Evolutionary conservation across 2,113 vertebrate species (phyloP).

Genomic region (Chunga burmeisteri): DNA sequence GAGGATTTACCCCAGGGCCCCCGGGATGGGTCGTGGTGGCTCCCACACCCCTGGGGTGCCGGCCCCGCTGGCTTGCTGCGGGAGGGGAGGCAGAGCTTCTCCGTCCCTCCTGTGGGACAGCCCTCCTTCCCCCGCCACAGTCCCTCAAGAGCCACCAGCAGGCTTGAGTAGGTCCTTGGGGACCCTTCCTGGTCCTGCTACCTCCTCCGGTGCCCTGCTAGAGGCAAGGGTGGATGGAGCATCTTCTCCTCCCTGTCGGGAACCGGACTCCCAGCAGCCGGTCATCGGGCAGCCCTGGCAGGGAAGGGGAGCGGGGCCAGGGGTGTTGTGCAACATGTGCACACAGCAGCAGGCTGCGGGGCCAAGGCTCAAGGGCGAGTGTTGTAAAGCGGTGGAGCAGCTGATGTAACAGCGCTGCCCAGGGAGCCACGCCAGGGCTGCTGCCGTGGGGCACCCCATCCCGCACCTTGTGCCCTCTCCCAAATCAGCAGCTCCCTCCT

Average conservation of each 20-base stretch:
- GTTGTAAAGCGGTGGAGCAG: neutral
- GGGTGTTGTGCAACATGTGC: neutral
- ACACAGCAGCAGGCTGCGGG: neutral
- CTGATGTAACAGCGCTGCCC: neutral
- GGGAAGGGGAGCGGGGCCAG: neutral
- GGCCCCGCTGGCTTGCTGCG: neutral
- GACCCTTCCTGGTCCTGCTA: neutral
- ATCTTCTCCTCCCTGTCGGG: neutral
- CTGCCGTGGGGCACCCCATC: neutral
- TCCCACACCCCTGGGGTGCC: neutral
- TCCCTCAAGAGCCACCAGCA: neutral
- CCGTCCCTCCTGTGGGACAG: neutral
- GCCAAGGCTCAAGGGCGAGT: slow-evolving; percentile 54
- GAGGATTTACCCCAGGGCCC: neutral
- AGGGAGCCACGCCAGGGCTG: neutral
- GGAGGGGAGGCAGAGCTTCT: neutral
- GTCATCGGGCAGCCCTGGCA: rapidly evolving
- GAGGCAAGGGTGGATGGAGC: neutral
- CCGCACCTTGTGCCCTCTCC: neutral
- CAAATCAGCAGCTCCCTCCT: neutral
- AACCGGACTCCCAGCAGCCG: neutral
- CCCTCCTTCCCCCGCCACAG: neutral
- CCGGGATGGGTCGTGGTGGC: neutral
- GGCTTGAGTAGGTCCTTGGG: neutral
- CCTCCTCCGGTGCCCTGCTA: neutral